These are phyloP conservation scores for Tryphoninae sp. DNA, from an alignment of 2,888 invertebrate genomes.

Conservation along the genomic window DNA sequence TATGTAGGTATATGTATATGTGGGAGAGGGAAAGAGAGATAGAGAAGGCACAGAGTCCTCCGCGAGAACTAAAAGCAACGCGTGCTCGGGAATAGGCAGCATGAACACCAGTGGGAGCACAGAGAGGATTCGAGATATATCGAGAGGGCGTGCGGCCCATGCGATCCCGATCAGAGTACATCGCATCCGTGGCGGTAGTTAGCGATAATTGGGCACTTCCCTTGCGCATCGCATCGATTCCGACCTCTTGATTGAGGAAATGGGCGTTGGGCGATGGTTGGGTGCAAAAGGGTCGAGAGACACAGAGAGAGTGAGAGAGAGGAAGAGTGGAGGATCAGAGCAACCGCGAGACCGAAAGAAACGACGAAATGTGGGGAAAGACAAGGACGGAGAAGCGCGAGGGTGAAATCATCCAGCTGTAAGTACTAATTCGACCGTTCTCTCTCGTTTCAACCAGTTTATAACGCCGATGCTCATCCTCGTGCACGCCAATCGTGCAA, in stretches of 20 bases:
- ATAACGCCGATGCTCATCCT: slow-evolving; percentile 63
- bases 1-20: too few species aligned
- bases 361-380: slow-evolving; percentile 28
- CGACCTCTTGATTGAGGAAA: slow-evolving; percentile 78
- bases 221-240: slow-evolving; percentile 77
- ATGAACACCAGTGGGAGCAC: neutral
- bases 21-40: neutral
- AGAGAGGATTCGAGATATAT: slow-evolving; percentile 44
- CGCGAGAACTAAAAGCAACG: slow-evolving; percentile 28
- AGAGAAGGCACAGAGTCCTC: neutral
- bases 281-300: neutral
- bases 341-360: neutral
- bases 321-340: slow-evolving; percentile 16
- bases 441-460: slow-evolving; percentile 53
- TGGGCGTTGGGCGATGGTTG: slow-evolving; percentile 69
- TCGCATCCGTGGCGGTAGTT: slow-evolving; percentile 76
- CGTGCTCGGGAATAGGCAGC: slow-evolving; percentile 36
- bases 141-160: slow-evolving; percentile 22
- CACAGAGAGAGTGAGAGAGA: slow-evolving; percentile 11
- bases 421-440: slow-evolving; percentile 66
- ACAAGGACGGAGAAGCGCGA: slow-evolving; percentile 19
- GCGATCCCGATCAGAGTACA: slow-evolving; percentile 67
- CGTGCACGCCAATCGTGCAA: neutral
- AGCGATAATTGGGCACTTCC: slow-evolving; percentile 80
- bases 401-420: slow-evolving; percentile 72